Evolutionary conservation across 2,888 invertebrate species (phyloP).

Genomic region (Synanthedon myopaeformis): DNA sequence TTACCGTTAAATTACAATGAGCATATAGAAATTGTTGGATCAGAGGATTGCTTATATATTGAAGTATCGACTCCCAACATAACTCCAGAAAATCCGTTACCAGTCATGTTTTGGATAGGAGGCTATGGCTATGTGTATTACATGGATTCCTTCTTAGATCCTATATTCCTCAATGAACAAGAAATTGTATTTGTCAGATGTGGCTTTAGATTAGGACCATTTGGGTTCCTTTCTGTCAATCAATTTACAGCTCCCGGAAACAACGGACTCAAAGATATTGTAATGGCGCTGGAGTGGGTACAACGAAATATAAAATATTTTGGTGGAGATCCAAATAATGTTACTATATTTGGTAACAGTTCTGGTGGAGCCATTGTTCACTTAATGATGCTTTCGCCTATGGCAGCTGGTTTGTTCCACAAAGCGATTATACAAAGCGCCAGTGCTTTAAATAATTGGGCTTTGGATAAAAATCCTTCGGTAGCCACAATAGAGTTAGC

Average conservation of each 20-base stretch:
- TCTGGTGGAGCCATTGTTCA: conserved; percentile 59
- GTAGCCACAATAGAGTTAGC: conserved; percentile 34
- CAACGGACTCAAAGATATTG: conserved; percentile 55
- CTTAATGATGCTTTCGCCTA: conserved; percentile 57
- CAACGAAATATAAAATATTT: conserved; percentile 47
- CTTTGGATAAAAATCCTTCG: conserved; percentile 41
- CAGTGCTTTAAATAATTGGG: conserved; percentile 53
- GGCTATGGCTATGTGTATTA: conserved; percentile 35
- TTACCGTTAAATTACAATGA: conserved; percentile 13
- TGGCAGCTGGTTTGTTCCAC: conserved; percentile 57
- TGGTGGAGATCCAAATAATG: conserved; percentile 57
- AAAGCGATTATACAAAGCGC: conserved; percentile 59
- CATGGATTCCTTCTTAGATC: conserved; percentile 39
- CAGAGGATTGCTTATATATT: conserved; percentile 60
- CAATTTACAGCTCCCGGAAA: conserved; percentile 57
- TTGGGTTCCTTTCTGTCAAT: conserved; percentile 57
- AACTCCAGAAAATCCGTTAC: conserved; percentile 36
- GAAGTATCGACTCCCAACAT: conserved; percentile 43
- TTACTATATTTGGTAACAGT: conserved; percentile 60
- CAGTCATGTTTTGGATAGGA: conserved; percentile 67
- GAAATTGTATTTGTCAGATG: conserved; percentile 51
- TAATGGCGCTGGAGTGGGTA: conserved; percentile 56
- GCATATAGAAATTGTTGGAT: conserved; percentile 20
- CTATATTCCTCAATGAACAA: conserved; percentile 38
- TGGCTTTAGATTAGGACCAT: conserved; percentile 53